These are phyloP conservation scores for Acleris literana DNA, from an alignment of 2,888 invertebrate species.

Conservation along the genomic window DNA sequence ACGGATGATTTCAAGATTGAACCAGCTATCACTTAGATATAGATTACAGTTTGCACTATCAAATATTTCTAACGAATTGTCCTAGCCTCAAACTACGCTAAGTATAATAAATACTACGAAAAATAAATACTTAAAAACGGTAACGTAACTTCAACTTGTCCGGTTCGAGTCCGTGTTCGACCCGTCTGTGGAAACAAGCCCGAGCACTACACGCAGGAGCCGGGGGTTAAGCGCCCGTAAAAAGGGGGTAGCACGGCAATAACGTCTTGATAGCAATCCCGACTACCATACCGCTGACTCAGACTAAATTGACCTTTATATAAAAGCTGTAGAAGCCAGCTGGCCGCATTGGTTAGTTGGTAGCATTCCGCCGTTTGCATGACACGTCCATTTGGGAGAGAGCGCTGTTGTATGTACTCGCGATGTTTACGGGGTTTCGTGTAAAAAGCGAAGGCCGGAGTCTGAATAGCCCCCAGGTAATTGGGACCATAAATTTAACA, in stretches of 20 bases:
- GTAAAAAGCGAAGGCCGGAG: constrained; percentile 11
- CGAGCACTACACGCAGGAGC: constrained; percentile 51
- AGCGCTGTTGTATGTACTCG: constrained; percentile 48
- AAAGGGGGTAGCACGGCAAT: constrained; percentile 71
- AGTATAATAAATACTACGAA: no score
- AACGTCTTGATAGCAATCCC: constrained; percentile 71
- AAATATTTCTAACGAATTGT: no score
- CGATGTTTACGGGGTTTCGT: constrained; percentile 28
- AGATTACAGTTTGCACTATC: no score
- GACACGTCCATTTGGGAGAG: constrained; percentile 66
- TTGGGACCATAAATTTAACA: neutral
- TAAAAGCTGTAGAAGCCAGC: neutral
- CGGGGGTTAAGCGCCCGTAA: constrained; percentile 80
- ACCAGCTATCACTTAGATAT: no score
- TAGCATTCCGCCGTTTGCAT: constrained; percentile 56
- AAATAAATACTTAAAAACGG: no score
- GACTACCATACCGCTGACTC: constrained; percentile 47
- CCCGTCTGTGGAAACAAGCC: constrained; percentile 48
- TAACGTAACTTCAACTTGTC: no score
- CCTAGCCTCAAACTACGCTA: no score
- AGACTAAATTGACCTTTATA: constrained; percentile 44
- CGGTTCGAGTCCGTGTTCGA: constrained; percentile 33
- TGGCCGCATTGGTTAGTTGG: constrained; percentile 20
- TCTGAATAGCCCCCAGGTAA: neutral
- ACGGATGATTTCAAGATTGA: no score